Evolutionary conservation across 1,140 invertebrate genomes (phyloP).

Genomic region (Linepithema humile): DNA sequence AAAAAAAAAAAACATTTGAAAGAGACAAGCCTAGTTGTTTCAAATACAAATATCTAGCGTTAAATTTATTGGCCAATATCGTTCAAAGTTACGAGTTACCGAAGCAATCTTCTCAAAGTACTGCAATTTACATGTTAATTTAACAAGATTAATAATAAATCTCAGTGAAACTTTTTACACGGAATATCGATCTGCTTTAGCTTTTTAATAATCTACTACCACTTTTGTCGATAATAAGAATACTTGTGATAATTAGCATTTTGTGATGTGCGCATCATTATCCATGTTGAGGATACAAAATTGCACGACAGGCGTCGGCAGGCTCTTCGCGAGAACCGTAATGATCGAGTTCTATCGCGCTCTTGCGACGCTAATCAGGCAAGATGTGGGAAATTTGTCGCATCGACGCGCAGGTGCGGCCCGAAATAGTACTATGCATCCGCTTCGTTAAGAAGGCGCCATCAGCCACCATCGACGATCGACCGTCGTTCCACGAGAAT

Average conservation of each 20-base stretch:
- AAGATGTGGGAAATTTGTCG: slow-evolving; percentile 58
- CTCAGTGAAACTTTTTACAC: too few relatives aligned
- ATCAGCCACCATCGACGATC: slow-evolving; percentile 53
- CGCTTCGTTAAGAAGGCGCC: slow-evolving; percentile 54
- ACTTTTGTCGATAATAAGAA: not conserved
- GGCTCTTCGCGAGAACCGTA: not conserved
- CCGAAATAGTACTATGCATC: slow-evolving; percentile 54
- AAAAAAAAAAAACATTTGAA: too few relatives aligned
- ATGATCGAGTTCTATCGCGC: slow-evolving; percentile 40
- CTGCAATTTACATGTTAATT: too few relatives aligned
- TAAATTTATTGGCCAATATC: too few relatives aligned
- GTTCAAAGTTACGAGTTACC: too few relatives aligned
- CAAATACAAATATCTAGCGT: too few relatives aligned
- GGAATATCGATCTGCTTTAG: too few relatives aligned
- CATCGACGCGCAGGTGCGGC: slow-evolving; percentile 52
- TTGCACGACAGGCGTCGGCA: not conserved
- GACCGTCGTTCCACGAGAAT: slow-evolving; percentile 48
- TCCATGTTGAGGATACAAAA: slow-evolving; percentile 8
- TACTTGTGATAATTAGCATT: not conserved
- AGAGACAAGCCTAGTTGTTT: too few relatives aligned
- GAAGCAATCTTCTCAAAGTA: too few relatives aligned
- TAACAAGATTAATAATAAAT: too few relatives aligned
- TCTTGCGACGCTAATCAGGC: slow-evolving; percentile 55
- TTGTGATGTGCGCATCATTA: not conserved
- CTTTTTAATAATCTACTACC: too few relatives aligned